Percentiles rank a stretch among this genome's conserved stretches.
Conservation (phyloP, 2,888 invertebrate genomes). For the Tethea ocularis region DNA sequence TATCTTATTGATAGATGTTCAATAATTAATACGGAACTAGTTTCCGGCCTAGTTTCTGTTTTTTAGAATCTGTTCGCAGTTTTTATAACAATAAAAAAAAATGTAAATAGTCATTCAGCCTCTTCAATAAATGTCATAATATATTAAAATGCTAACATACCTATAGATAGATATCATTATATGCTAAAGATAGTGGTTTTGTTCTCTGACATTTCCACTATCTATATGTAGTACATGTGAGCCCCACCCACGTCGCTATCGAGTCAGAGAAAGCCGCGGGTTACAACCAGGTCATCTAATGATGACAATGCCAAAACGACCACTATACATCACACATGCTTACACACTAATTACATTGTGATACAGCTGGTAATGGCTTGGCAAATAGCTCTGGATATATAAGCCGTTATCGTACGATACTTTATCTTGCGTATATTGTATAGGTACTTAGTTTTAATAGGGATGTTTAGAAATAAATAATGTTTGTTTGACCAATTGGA, state of each 20-base stretch:
- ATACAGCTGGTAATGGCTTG: not conserved
- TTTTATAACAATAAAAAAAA: too few relatives aligned
- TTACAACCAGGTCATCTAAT: not conserved
- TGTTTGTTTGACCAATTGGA: constrained; percentile 10
- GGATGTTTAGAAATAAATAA: not conserved
- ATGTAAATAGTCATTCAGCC: too few relatives aligned
- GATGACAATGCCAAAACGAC: not conserved
- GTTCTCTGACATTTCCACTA: not conserved
- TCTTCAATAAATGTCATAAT: too few relatives aligned
- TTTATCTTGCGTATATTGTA: not conserved
- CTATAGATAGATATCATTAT: too few relatives aligned
- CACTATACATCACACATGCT: not conserved
- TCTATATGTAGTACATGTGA: not conserved
- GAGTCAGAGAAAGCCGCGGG: not conserved
- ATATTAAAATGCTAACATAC: too few relatives aligned
- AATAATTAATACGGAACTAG: too few relatives aligned
- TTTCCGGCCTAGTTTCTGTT: too few relatives aligned
- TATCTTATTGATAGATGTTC: not conserved
- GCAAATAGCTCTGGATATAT: not conserved
- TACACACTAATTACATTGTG: not conserved
- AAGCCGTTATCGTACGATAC: not conserved
- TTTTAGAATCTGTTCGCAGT: too few relatives aligned
- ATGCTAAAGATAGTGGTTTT: not conserved
- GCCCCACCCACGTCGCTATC: constrained; percentile 1
- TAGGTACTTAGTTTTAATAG: constrained; percentile 19